Percentiles rank a stretch among this genome's conserved stretches.
Evolutionary conservation across 2,797 vertebrate species (phyloP).

Genomic region (Rhinophrynus dorsalis): DNA sequence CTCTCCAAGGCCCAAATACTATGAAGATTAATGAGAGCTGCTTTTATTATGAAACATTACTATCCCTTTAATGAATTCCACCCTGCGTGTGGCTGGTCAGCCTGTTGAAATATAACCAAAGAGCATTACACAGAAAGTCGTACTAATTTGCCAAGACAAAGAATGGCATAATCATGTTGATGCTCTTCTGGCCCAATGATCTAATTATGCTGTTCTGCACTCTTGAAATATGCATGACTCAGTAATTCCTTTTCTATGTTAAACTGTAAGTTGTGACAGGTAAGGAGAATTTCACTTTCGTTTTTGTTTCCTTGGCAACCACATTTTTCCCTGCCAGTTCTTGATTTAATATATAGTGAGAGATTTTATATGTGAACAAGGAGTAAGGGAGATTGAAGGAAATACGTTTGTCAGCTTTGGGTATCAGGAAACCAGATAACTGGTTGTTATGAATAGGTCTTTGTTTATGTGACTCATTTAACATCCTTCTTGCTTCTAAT

Average conservation of each 20-base stretch:
- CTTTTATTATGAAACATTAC: too few relatives aligned
- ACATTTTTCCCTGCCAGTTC: not conserved
- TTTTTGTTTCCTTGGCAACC: constrained; percentile 15
- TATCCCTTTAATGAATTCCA: too few relatives aligned
- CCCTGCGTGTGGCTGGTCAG: too few relatives aligned
- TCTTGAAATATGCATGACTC: not conserved
- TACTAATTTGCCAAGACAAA: too few relatives aligned
- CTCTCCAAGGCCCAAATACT: too few relatives aligned
- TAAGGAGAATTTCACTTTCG: not conserved
- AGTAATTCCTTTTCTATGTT: too few relatives aligned
- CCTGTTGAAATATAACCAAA: too few relatives aligned
- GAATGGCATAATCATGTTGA: too few relatives aligned
- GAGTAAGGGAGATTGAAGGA: not conserved
- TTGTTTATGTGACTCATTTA: constrained; percentile 20
- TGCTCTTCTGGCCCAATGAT: too few relatives aligned
- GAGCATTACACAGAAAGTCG: too few relatives aligned
- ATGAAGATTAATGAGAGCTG: too few relatives aligned
- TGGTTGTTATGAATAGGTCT: constrained; percentile 21
- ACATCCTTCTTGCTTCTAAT: not conserved
- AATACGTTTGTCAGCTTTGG: not conserved
- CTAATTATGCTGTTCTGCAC: not conserved
- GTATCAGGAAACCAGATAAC: not conserved
- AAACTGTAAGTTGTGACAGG: too few relatives aligned
- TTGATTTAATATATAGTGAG: not conserved
- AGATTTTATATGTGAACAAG: not conserved